Base-by-base conservation (phyloP, 2,888 invertebrate genomes). In the Chymomyza fuscimana region DNA sequence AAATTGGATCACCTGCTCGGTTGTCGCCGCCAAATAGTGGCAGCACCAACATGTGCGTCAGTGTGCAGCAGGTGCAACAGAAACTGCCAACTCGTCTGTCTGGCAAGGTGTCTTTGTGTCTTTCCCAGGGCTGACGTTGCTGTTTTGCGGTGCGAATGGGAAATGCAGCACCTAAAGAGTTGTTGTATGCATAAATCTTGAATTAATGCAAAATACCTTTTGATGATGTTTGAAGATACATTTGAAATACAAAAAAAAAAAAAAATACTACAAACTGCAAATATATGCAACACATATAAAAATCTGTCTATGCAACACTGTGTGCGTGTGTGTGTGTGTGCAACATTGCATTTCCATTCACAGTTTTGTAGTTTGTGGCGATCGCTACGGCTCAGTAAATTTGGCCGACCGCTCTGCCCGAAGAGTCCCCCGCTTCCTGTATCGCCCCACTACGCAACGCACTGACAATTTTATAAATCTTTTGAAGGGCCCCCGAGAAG, bases 141-240 rank as follows among this genome's bases (percentile, higher is more conserved):
- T 70, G 69, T 59, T 63, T 73, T 77, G 77, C 73, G 80, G 70
- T 78, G 81, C 76, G 69, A 87, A 83, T 84, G 81, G 78, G 73
- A 88, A 77, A 78, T 80, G 86, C 84, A 78, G 84, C 86, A 83
- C 84, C 88, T 86, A 79, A 51, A 73, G 81, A 72, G 78, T 22
- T 86, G 85, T 75, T 81, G 85, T 79, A 84, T 87, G 83, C 83
- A 89, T 87, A 89, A 90, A 89, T 89, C 88, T 86, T 88, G 86
- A 89, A 89, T 89, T 87, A 89, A 90, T 87, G 87, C 77, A 87
- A 89, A 89, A 87, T 81, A 87, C 81, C 84, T 84, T 88, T 86
- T 89, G 86, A 86, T 89, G 89, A 82, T 87, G 86, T 80, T 88
- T 79, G 78, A 69, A 73, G 78, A 80, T 77, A 78, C 75, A n/a